Conservation (phyloP, 2,797 vertebrate species). For the Neosalanx taihuensis region DNA sequence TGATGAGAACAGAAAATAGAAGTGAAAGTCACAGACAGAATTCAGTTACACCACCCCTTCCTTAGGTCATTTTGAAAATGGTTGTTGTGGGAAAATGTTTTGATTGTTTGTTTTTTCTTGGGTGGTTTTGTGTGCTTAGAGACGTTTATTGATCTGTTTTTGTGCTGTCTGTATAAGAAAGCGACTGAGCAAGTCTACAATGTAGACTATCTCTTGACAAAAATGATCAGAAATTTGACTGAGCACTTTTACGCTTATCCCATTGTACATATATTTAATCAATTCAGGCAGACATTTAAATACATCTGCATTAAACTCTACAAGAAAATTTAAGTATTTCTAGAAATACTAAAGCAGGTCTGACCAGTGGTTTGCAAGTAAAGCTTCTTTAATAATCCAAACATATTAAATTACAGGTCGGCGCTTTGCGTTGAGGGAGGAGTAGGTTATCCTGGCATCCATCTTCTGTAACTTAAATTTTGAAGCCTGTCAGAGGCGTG, state of each 20-base stretch:
- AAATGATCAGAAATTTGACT: too few relatives aligned
- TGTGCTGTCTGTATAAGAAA: conserved; percentile 9
- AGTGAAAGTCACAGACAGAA: not conserved
- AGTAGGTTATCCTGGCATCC: conserved; percentile 84
- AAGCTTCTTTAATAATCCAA: not conserved
- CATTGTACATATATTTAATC: too few relatives aligned
- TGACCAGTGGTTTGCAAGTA: too few relatives aligned
- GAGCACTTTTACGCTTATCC: too few relatives aligned
- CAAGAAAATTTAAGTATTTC: too few relatives aligned
- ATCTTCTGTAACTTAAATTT: conserved; percentile 82
- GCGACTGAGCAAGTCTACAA: not conserved
- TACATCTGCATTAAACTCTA: too few relatives aligned
- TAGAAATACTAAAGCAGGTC: too few relatives aligned
- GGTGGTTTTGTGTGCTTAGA: not conserved
- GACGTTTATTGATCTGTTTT: conserved; percentile 2
- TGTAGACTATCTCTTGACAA: not conserved
- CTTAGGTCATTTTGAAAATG: not conserved
- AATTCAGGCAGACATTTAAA: not conserved
- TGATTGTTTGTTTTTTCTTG: not conserved
- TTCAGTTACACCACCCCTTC: not conserved
- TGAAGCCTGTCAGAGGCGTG: conserved; percentile 77
- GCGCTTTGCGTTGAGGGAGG: conserved; percentile 91
- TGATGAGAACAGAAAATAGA: conserved; percentile 68
- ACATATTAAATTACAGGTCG: conserved; percentile 74
- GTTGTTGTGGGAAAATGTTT: not conserved